Base-by-base conservation (phyloP, 2,113 vertebrate genomes). In the Redunca redunca region DNA sequence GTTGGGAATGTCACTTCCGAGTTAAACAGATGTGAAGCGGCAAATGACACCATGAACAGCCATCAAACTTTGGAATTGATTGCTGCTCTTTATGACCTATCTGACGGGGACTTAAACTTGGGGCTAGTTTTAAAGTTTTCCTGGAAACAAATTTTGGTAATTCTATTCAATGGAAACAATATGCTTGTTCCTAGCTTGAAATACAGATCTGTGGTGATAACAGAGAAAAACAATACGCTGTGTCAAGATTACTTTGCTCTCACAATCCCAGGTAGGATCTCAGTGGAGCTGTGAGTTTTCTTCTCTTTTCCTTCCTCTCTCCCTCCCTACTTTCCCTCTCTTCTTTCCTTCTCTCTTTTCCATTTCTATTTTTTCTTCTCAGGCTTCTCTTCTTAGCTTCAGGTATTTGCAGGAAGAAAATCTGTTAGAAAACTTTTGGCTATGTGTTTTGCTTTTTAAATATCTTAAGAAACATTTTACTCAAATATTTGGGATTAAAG, bases 81-180 rank as follows among this genome's bases (percentile, higher is more conserved):
- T 71, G 80, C 74, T 91, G 71, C 19, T 97, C 57, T 97, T 93
- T 94, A 90, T 81, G 91, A 90, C 83, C 57, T 88, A 95, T 91
- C 57, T 0, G 2, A 95, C 62, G 84, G 48, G 92, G 89, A 62
- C 90, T 93, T 91, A 91, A 95, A 97, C 87, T 90, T 52, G 78
- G 50, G 89, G 62, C 74, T 90, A 95, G 93, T 96, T 98, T 97
- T 85, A 93, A 92, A 64, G 55, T 90, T 94, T 93, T 93, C 80
- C 85, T 88, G 77, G 93, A 97, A 96, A 97, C 91, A 98, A 94
- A 92, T 97, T 97, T 97, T 95, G 64, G 46, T 98, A 97, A 96
- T 97, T 33, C 67, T 33, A 55, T 62, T 95, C 96, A 88, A 90
- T 98, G 89, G 81, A 89, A 98, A 97, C 95, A 98, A 91, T 95